These are phyloP conservation scores for Andrena dorsata DNA, from an alignment of 2,888 invertebrate species.

Conservation along the genomic window DNA sequence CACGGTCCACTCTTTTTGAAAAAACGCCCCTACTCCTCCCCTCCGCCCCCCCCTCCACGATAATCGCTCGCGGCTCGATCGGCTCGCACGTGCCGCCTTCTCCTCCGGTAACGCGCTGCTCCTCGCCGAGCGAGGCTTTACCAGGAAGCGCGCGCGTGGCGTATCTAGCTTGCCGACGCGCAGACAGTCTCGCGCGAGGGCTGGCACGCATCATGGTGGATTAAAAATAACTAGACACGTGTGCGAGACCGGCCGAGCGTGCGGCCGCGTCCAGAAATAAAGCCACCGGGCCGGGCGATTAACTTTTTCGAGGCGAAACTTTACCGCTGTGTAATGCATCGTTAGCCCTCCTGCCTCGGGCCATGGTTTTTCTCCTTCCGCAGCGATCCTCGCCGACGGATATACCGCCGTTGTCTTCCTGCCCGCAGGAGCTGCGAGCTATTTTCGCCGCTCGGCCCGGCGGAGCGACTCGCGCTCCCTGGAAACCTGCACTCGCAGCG, in stretches of 20 bases:
- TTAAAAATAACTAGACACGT: slow-evolving; percentile 71
- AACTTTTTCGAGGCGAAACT: slow-evolving; percentile 57
- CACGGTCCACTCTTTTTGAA: no score
- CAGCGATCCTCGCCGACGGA: slow-evolving; percentile 38
- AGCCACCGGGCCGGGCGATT: slow-evolving; percentile 55
- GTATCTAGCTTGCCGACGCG: slow-evolving; percentile 17
- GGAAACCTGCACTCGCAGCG: slow-evolving; percentile 9
- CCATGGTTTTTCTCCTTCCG: slow-evolving; percentile 31
- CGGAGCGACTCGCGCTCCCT: slow-evolving; percentile 3
- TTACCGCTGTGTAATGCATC: slow-evolving; percentile 40
- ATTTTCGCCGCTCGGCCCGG: slow-evolving; percentile 36
- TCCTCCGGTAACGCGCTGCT: slow-evolving; percentile 9
- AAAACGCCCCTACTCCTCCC: no score
- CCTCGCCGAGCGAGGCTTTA: slow-evolving; percentile 31
- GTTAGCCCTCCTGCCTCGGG: slow-evolving; percentile 21
- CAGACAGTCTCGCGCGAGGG: slow-evolving; percentile 32
- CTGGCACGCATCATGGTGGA: slow-evolving; percentile 57
- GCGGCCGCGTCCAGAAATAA: slow-evolving; percentile 65
- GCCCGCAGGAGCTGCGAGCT: slow-evolving; percentile 39
- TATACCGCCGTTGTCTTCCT: slow-evolving; percentile 45
- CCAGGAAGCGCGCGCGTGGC: slow-evolving; percentile 48
- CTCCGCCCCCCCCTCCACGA: background rate
- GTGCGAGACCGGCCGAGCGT: slow-evolving; percentile 63
- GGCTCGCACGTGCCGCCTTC: slow-evolving; percentile 14
- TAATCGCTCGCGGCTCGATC: slow-evolving; percentile 18